A percentile compares a stretch with the other conserved stretches of the same genome.
Evolutionary conservation across 2,797 vertebrate species (phyloP).

Genomic region (Microcaecilia unicolor): DNA sequence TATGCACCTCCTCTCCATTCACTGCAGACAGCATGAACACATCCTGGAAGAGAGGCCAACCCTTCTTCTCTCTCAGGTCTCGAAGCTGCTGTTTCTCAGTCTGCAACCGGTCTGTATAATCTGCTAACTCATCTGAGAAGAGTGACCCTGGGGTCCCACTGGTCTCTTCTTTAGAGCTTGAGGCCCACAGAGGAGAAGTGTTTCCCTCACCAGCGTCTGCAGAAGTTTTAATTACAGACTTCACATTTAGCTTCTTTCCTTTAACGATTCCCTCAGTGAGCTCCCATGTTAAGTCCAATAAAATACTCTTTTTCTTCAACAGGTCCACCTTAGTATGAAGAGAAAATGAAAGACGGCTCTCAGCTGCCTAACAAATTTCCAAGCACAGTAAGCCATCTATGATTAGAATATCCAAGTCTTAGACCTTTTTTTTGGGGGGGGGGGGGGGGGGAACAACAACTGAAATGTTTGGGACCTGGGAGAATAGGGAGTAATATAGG

Average conservation of each 20-base stretch:
- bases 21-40: constrained; percentile 90
- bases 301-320: constrained; percentile 63
- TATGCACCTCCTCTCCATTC: constrained; percentile 70
- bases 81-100: constrained; percentile 9
- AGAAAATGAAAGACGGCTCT: neutral
- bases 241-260: constrained; percentile 51
- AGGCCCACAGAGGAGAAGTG: neutral
- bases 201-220: neutral
- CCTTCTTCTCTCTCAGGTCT: constrained; percentile 36
- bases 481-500: too few relatives aligned
- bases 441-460: too few relatives aligned
- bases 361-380: too few relatives aligned
- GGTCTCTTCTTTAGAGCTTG: neutral
- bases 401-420: too few relatives aligned
- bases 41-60: constrained; percentile 85
- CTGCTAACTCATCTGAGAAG: neutral
- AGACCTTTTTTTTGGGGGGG: too few relatives aligned
- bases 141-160: neutral
- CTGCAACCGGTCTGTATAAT: neutral
- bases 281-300: constrained; percentile 65
- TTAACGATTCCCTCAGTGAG: constrained; percentile 79
- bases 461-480: too few relatives aligned
- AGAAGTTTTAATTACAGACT: constrained; percentile 22
- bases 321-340: constrained; percentile 78
- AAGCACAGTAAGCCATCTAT: too few relatives aligned